Evolutionary conservation across 2,888 invertebrate genomes (phyloP), one percentile per base, ranked within the genome.

Genomic region (Agapostemon virescens): DNA sequence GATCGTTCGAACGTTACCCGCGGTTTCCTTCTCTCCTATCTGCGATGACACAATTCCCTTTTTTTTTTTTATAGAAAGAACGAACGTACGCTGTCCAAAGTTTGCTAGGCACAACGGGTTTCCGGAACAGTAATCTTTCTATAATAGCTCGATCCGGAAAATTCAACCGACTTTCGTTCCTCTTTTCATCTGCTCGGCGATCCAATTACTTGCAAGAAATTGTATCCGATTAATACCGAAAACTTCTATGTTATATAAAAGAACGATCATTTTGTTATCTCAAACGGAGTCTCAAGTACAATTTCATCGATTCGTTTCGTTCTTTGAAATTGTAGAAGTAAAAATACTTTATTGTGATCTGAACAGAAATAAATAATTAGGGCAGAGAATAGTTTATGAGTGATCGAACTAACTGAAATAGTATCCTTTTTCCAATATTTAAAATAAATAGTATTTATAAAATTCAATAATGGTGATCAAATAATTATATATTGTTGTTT

Each of bases 1-100:
- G 72, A 82, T 76, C 72, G 75, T 45, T 42, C 42, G n/a, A 30
- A 55, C 23, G 33, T 33, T 11, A 2, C 9, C 3, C 23, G 30
- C 4, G 40, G 33, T 26, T 61, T 33, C 33, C 42, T 5, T 67
- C 38, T 36, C 1, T 17, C 11, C 45, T 55, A 72, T 68, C 72
- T 45, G 30, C 15, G 45, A 63, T 45, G 45, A 9, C 36, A 69
- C 42, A 58, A 7, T 36, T 58, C 23, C 36, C 6, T 42, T 70
- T 61, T 30, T 40, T 7, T 2, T 20, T n/a, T n/a, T n/a, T n/a
- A n/a, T 13, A 17, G 6, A 26, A 33, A 15, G 13, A 23, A n/a
- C 2, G 26, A 7, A 42, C 33, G n/a, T 40, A 42, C 17, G 66
- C 6, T 2, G 30, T 26, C 6, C 42, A 45, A 30, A 9, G 20